These are phyloP conservation scores for Euphysa ruthae DNA, from an alignment of 30 jellyfish, hydroid and myxozoan species.

Conservation along the genomic window DNA sequence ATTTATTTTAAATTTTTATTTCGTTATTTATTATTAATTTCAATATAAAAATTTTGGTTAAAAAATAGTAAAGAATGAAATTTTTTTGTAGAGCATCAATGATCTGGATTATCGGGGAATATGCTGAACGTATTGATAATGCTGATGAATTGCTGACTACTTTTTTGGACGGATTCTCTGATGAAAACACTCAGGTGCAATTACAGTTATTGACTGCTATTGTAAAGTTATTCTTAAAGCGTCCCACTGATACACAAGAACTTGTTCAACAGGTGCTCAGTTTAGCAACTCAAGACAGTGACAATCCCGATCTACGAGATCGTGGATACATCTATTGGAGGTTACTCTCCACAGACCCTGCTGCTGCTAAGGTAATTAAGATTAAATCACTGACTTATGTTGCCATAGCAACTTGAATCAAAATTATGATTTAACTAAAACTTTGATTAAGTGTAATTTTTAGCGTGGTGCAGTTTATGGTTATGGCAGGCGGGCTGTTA, in stretches of 20 bases:
- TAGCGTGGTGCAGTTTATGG: no score
- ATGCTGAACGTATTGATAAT: slow-evolving; percentile 96
- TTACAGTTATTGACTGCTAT: slow-evolving; percentile 90
- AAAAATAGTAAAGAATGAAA: neutral
- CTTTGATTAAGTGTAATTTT: no score
- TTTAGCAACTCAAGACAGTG: slow-evolving; percentile 94
- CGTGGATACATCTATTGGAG: slow-evolving; percentile 97
- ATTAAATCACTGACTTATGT: no score
- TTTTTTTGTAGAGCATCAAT: slow-evolving; percentile 75
- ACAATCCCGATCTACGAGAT: slow-evolving; percentile 95
- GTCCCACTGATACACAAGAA: slow-evolving; percentile 96
- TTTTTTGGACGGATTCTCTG: slow-evolving; percentile 91
- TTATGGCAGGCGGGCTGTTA: no score
- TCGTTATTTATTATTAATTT: neutral
- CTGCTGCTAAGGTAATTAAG: slow-evolving; percentile 82
- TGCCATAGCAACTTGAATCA: no score
- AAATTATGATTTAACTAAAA: no score
- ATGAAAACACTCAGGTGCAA: slow-evolving; percentile 96
- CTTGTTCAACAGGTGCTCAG: slow-evolving; percentile 91
- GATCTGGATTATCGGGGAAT: slow-evolving; percentile 99
- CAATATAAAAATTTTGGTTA: neutral
- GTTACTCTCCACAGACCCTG: slow-evolving; percentile 94
- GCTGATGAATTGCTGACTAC: slow-evolving; percentile 94
- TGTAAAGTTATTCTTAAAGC: slow-evolving; percentile 79
- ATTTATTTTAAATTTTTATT: no score